These are phyloP conservation scores for Hemaris fuciformis DNA, from an alignment of 2,888 invertebrate species.

Conservation along the genomic window DNA sequence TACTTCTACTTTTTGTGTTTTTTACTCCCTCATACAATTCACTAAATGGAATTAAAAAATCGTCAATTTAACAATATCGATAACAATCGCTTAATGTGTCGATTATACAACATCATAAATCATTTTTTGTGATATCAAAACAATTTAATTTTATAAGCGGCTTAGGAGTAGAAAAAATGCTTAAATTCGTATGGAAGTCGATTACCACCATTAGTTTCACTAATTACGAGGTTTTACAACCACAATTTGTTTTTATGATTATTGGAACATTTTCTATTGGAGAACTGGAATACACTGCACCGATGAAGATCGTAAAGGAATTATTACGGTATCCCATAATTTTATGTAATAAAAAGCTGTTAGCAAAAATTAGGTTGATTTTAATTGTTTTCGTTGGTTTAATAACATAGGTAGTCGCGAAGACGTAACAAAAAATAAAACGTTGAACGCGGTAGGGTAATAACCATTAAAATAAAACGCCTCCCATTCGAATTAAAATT, in stretches of 20 bases:
- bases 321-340: constrained; percentile 63
- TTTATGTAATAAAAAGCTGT: constrained; percentile 54
- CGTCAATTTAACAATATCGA: constrained; percentile 12
- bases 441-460: neutral
- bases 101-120: constrained; percentile 35
- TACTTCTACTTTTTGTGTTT: constrained; percentile 60
- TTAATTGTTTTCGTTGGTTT: neutral
- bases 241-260: constrained; percentile 70
- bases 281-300: constrained; percentile 48
- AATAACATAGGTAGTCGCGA: neutral
- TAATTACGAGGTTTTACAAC: constrained; percentile 73
- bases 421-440: neutral
- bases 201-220: constrained; percentile 75
- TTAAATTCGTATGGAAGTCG: constrained; percentile 63
- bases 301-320: constrained; percentile 56
- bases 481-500: neutral
- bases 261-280: constrained; percentile 67
- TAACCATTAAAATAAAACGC: constrained; percentile 1
- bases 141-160: constrained; percentile 52
- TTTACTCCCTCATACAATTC: constrained; percentile 27
- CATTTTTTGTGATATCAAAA: constrained; percentile 37
- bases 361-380: constrained; percentile 30
- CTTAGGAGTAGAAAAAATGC: constrained; percentile 51
- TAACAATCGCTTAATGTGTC: constrained; percentile 28
- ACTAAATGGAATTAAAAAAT: constrained; percentile 11